Evolutionary conservation across 2,797 vertebrate genomes (phyloP).

Genomic region (Mormyrus proboscirostris): DNA sequence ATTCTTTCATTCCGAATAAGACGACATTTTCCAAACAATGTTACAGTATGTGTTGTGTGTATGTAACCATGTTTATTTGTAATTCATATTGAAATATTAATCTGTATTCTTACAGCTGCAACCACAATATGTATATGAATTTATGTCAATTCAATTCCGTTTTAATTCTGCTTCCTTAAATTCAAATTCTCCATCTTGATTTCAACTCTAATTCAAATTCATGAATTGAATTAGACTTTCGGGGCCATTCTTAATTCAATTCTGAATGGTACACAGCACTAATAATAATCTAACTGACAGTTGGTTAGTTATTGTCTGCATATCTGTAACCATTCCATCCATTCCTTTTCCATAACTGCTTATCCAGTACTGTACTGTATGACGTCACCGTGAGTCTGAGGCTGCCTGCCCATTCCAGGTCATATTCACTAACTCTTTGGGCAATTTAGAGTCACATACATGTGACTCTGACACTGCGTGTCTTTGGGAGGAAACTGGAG

Average conservation of each 20-base stretch:
- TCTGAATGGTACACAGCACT: not conserved
- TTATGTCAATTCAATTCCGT: not conserved
- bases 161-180: not conserved
- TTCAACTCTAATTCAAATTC: not conserved
- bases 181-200: not conserved
- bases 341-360: not conserved
- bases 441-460: not conserved
- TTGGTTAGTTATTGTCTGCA: not conserved
- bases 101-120: not conserved
- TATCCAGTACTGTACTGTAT: not conserved
- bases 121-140: not conserved
- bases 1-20: not conserved
- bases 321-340: not conserved
- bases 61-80: not conserved
- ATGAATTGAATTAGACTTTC: not conserved
- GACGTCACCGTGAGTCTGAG: not conserved
- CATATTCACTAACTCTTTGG: not conserved
- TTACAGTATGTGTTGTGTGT: not conserved
- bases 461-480: not conserved
- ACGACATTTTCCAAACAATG: not conserved
- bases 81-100: not conserved
- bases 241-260: not conserved
- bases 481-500: not conserved
- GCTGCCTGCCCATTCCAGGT: not conserved
- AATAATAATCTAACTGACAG: not conserved